Evolutionary conservation across 2,113 vertebrate species (phyloP), one percentile per base, ranked within the genome.

Genomic region (Clarias macrocephalus): DNA sequence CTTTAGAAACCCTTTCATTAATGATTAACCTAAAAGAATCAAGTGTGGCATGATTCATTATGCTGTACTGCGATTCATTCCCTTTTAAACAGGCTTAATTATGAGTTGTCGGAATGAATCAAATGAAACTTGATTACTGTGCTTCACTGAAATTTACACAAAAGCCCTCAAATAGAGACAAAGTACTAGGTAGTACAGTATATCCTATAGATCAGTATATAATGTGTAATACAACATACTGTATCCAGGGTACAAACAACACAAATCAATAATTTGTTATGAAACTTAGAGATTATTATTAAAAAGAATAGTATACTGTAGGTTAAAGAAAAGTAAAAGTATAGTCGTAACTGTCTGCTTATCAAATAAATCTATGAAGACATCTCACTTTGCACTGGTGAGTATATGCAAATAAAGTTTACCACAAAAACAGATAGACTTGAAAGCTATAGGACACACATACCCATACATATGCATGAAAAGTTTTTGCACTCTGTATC

Each of bases 61-160:
- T 54, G 42, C 68, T 54, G 66, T 37, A 83, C 13, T 28, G 13
- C 66, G 66, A 68, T 30, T 2, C 16, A 66, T 68, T 54, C 62
- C 48, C 8, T 82, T 82, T 82, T 63, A 82, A 37, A 65, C 23
- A 28, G 70, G 57, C 70, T 85, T 85, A 48, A 76, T 48, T 28
- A 62, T 76, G 33, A 76, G 10, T 52, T 62, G 9, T 16, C 54
- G 1, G 56, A 72, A 68, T 33, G 33, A 81, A 37, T 60, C 23
- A 59, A 86, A 48, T 81, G 16, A 48, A 81, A 56, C 16, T 48
- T 37, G 70, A 66, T 80, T 25, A 80, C n/a, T 56, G 28, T 25
- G 75, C 37, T 72, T 60, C 23, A 60, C 60, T 79, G n/a, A 54
- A 63, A 79, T 56, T 79, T 33, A 65, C 42, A 28, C 42, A 56